Evolutionary conservation across 2,797 vertebrate species (phyloP).

Genomic region (Arnoldichthys spilopterus): DNA sequence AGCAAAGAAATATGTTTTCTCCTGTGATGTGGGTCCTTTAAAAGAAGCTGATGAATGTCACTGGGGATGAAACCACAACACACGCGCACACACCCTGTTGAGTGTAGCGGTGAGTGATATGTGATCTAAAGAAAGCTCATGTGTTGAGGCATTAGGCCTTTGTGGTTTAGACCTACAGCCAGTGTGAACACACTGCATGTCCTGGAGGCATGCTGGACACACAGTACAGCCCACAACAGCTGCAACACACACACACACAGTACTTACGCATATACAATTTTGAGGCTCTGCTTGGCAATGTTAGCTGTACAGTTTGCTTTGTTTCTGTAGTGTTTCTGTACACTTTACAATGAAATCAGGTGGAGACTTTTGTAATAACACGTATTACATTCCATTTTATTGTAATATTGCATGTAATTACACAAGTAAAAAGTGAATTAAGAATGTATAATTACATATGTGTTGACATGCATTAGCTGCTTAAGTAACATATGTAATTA

Average conservation of each 20-base stretch:
- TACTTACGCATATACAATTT: background rate
- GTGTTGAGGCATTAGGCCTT: constrained; percentile 1
- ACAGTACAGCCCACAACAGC: background rate
- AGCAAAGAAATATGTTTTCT: too few species aligned
- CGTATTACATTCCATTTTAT: too few species aligned
- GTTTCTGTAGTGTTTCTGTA: background rate
- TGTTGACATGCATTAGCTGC: too few species aligned
- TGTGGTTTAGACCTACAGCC: constrained; percentile 2
- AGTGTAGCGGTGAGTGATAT: background rate
- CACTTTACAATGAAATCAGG: too few species aligned
- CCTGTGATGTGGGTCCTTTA: too few species aligned
- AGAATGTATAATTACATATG: too few species aligned
- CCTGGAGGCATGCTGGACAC: background rate
- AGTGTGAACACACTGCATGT: background rate
- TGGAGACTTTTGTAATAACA: too few species aligned
- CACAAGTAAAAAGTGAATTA: too few species aligned
- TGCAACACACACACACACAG: constrained; percentile 10
- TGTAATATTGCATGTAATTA: too few species aligned
- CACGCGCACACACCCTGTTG: background rate
- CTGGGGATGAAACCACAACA: constrained; percentile 6
- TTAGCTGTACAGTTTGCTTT: background rate
- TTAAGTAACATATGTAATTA: too few species aligned
- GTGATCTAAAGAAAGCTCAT: constrained; percentile 24
- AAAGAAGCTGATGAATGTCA: too few species aligned
- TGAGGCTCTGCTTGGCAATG: background rate